Percentiles rank a stretch among this genome's conserved stretches.
These are phyloP conservation scores for Rotaria magnacalcarata DNA, from an alignment of 2,888 invertebrate genomes.

Conservation along the genomic window DNA sequence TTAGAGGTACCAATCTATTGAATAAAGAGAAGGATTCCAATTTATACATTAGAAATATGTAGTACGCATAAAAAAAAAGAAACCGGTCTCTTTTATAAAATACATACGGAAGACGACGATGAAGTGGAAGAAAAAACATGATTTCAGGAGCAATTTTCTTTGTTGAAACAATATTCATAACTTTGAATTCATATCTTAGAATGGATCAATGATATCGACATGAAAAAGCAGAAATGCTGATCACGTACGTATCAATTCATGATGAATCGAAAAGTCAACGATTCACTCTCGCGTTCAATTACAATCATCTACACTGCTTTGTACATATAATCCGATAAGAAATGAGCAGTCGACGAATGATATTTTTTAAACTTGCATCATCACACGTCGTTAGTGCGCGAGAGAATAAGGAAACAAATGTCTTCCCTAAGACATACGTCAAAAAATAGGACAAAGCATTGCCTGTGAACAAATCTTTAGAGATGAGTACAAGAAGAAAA, in stretches of 20 bases:
- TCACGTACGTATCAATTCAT: neutral
- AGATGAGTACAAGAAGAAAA: neutral
- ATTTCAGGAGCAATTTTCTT: neutral
- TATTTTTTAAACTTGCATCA: slow-evolving; percentile 10
- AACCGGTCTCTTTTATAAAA: neutral
- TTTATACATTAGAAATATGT: neutral
- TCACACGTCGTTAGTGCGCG: neutral
- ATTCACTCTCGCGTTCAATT: neutral
- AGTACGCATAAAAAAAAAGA: neutral
- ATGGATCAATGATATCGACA: too few relatives aligned
- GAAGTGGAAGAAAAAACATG: too few relatives aligned
- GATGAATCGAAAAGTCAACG: slow-evolving; percentile 3
- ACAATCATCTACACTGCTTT: neutral
- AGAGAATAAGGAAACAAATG: neutral
- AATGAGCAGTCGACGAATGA: neutral
- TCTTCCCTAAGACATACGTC: neutral
- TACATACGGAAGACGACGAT: neutral
- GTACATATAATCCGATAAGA: slow-evolving; percentile 1
- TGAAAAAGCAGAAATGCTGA: neutral
- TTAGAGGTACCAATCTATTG: neutral
- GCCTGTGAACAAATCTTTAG: neutral
- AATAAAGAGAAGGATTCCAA: neutral
- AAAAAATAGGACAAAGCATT: neutral
- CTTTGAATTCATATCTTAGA: too few relatives aligned
- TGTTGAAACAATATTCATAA: neutral